A percentile compares a stretch with the other conserved stretches of the same genome.
Evolutionary conservation across 1,140 invertebrate species (phyloP).

Genomic region (Aphaenogaster ashmeadi): DNA sequence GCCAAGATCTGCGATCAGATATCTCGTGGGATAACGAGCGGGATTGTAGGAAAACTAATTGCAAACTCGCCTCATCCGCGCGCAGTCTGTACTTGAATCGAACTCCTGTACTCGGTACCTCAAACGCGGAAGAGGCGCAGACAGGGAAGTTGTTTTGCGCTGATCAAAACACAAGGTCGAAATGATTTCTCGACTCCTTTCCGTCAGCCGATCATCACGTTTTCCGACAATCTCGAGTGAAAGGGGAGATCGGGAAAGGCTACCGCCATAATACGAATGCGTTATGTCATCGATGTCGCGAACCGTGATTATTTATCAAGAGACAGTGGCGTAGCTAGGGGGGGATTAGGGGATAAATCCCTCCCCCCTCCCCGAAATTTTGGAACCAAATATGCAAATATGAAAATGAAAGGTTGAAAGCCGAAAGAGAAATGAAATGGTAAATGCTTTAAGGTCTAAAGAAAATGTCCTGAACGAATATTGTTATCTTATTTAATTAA

Average conservation of each 20-base stretch:
- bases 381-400: no score
- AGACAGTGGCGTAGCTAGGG: no score
- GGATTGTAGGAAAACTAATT: conserved; percentile 82
- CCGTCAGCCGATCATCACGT: conserved; percentile 20
- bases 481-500: no score
- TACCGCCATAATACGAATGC: conserved; percentile 12
- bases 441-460: no score
- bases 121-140: conserved; percentile 67
- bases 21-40: conserved; percentile 78
- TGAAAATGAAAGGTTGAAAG: no score
- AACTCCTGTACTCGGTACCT: conserved; percentile 67
- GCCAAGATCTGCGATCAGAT: conserved; percentile 77
- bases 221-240: conserved; percentile 45
- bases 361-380: no score
- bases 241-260: conserved; percentile 40
- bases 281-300: conserved; percentile 14
- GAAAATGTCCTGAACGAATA: no score
- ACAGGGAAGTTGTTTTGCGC: conserved; percentile 65
- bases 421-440: no score
- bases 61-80: conserved; percentile 75
- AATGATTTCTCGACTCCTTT: conserved; percentile 3
- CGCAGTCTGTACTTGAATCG: conserved; percentile 27
- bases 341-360: no score
- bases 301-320: conserved; percentile 1
- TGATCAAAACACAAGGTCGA: conserved; percentile 17